Conservation (phyloP, 1,140 invertebrate genomes). For the Eriosoma lanigerum region DNA sequence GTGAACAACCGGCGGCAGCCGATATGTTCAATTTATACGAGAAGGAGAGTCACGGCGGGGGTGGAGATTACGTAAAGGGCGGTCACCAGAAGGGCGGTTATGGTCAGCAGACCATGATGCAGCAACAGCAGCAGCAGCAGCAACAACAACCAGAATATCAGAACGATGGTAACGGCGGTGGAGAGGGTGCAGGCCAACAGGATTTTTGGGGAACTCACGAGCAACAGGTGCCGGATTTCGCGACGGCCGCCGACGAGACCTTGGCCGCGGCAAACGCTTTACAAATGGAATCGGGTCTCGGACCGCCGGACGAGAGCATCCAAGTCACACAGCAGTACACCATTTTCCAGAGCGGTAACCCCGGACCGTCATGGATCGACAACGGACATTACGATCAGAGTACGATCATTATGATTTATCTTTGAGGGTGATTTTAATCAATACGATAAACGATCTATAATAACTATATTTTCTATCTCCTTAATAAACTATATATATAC, state of each 20-base stretch:
- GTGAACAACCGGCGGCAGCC: neutral
- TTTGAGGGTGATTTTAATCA: too few species aligned
- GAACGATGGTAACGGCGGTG: neutral
- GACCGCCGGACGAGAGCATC: neutral
- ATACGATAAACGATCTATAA: too few species aligned
- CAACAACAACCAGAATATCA: neutral
- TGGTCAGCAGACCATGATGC: conserved; percentile 4
- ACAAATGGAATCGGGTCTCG: conserved; percentile 19
- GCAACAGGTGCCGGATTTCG: conserved; percentile 1
- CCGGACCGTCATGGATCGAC: conserved; percentile 52
- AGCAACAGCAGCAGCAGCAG: conserved; percentile 29
- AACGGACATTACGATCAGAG: conserved; percentile 55
- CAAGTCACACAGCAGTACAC: conserved; percentile 33
- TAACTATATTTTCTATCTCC: too few species aligned
- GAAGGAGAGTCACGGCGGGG: neutral
- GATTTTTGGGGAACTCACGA: conserved; percentile 31
- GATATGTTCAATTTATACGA: conserved; percentile 41
- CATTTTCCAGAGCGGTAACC: conserved; percentile 50
- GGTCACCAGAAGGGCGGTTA: neutral
- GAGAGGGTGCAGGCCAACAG: conserved; percentile 1
- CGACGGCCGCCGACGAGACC: conserved; percentile 14
- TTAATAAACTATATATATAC: too few species aligned
- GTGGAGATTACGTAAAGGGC: neutral
- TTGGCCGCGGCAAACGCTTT: conserved; percentile 21
- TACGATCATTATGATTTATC: conserved; percentile 34